Evolutionary conservation across 1,140 invertebrate species (phyloP), one percentile per base, ranked within the genome.

Genomic region (Cydia splendana): DNA sequence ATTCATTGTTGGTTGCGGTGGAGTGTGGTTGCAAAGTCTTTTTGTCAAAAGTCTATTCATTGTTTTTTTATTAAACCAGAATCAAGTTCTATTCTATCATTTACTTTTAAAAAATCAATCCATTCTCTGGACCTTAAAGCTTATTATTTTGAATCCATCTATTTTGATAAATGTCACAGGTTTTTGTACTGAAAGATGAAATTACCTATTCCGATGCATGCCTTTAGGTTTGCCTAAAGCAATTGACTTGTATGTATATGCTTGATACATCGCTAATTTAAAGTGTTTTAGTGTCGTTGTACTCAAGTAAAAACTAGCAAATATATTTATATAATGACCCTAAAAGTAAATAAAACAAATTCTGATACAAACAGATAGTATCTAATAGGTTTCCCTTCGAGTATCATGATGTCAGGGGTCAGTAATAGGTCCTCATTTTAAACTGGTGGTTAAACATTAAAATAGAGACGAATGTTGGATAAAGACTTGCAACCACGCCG

Each of bases 11-110:
- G 18, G n/a, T 62, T 10, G n/a, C 57, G 57, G 57, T 62, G 18
- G 18, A 24, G 57, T 20, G 57, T 62, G 57, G 20, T 62, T 62
- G 57, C 57, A 20, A 62, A 62, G 57, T 62, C 57, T 62, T 53
- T n/a, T 15, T 15, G 15, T 53, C 51, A 53, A 53, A 53, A 53
- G 4, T 57, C 6, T n/a, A 13, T 7, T 57, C n/a, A 4, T 51
- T 51, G 48, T 51, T 18, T 18, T 57, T 53, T 10, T n/a, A 53
- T 53, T 53, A 6, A 53, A n/a, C 10, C 51, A 18, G 48, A 13
- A 51, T 51, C 48, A 13, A 51, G 48, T 38, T 38, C 0, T 51
- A 13, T 38, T 38, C 13, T 51, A 13, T 51, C 48, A 12, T 51
- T 51, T 30, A 30, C 30, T 34, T n/a, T n/a, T 6, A 34, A 34